phyloP scores from a whole-genome alignment of 2,888 invertebrate species.

The Hypolimnas misippus region DNA sequence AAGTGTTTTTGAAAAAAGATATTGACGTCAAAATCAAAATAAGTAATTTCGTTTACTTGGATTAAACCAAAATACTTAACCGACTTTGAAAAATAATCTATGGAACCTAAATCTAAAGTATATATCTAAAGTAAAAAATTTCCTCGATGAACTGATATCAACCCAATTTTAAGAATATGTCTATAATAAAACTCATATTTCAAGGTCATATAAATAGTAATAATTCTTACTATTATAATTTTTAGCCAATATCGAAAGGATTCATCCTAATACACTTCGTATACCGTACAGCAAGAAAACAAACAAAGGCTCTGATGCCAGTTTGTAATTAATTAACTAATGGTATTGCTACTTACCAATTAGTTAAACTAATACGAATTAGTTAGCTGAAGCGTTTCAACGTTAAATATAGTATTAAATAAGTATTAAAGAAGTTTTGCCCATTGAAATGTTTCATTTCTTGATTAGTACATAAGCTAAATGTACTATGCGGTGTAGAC shows the following conservation, averaged over 20 bases:
- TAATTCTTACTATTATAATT: constrained; percentile 6
- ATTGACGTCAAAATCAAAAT: no score
- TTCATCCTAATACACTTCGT: not conserved
- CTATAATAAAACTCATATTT: no score
- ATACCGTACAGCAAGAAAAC: constrained; percentile 1
- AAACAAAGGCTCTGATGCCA: constrained; percentile 7
- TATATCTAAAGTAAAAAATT: no score
- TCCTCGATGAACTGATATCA: not conserved
- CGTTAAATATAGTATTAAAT: no score
- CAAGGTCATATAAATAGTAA: no score
- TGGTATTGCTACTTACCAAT: constrained; percentile 6
- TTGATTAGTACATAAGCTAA: not conserved
- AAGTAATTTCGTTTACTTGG: no score
- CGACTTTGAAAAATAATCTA: no score
- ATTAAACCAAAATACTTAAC: no score
- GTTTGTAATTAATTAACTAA: constrained; percentile 12
- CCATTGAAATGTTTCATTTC: not conserved
- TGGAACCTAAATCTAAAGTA: no score
- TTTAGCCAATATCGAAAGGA: not conserved
- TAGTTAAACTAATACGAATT: constrained; percentile 8
- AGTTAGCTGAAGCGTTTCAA: not conserved
- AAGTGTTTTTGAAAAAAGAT: no score
- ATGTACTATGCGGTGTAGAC: not conserved
- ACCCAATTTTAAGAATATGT: no score
- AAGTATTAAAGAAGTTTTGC: not conserved